Evolutionary conservation across 2,113 vertebrate species (phyloP).

Genomic region (Chaenocephalus aceratus): DNA sequence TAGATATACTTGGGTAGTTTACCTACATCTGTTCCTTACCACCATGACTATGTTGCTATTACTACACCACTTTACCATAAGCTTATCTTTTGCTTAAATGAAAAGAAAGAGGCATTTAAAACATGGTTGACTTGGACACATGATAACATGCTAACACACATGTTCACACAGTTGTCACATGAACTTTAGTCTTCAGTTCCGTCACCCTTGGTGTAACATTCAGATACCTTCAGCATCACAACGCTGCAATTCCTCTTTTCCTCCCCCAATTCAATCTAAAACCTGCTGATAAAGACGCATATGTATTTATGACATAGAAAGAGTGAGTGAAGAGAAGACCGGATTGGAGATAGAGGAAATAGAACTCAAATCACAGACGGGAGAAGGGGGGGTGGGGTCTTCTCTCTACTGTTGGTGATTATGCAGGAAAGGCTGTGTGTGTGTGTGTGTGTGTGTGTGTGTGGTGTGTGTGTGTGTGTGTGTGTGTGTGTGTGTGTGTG

Average conservation of each 20-base stretch:
- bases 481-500: conserved; percentile 3
- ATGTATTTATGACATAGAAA: conserved; percentile 17
- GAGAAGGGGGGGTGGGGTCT: conserved; percentile 24
- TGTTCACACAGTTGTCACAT: neutral
- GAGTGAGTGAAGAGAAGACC: conserved; percentile 4
- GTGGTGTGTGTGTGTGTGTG: neutral
- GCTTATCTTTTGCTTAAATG: neutral
- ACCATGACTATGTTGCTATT: neutral
- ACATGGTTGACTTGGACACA: neutral
- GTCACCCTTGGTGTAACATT: conserved; percentile 22
- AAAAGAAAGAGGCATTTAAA: neutral
- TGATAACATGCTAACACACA: too few relatives aligned
- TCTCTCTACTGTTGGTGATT: conserved; percentile 34
- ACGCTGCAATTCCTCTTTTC: conserved; percentile 20
- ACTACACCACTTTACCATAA: neutral
- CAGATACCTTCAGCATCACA: neutral
- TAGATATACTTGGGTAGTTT: neutral
- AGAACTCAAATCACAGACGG: too few relatives aligned
- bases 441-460: too few relatives aligned
- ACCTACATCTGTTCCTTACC: neutral
- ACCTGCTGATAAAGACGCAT: conserved; percentile 38
- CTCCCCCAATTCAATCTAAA: conserved; percentile 19
- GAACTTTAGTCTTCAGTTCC: neutral
- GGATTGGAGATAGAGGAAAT: too few relatives aligned
- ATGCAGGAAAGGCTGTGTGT: conserved; percentile 28